These are phyloP conservation scores for Cherax quadricarinatus DNA, from an alignment of 1,140 invertebrate genomes.

Conservation along the genomic window DNA sequence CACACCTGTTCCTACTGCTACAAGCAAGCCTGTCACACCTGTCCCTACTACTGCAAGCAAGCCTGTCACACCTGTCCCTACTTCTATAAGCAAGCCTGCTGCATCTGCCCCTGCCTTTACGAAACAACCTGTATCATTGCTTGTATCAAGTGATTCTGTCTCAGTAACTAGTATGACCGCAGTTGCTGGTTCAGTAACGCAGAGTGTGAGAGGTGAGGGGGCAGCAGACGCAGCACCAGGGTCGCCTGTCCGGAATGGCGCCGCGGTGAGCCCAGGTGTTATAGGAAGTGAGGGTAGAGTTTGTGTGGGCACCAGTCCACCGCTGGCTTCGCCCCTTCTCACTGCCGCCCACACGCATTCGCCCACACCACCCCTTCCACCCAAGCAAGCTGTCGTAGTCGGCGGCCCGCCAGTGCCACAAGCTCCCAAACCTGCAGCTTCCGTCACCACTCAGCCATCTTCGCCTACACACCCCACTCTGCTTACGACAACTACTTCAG, in stretches of 20 bases:
- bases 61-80: not conserved
- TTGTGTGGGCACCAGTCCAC: not conserved
- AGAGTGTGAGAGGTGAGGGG: not conserved
- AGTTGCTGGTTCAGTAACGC: not conserved
- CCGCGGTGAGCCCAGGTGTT: not conserved
- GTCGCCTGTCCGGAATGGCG: not conserved
- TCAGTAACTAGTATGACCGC: not conserved
- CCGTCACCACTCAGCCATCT: not conserved
- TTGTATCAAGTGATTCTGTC: not conserved
- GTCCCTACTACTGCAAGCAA: not conserved
- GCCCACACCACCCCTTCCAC: conserved; percentile 18
- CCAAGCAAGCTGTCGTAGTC: not conserved
- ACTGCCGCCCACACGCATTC: not conserved
- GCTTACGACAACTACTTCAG: conserved; percentile 5
- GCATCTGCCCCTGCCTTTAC: not conserved
- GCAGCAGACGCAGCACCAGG: not conserved
- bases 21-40: not conserved
- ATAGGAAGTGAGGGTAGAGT: not conserved
- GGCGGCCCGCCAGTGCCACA: conserved; percentile 12
- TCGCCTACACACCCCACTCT: conserved; percentile 8
- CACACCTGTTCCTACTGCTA: not conserved
- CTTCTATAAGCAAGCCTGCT: not conserved
- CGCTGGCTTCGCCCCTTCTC: not conserved
- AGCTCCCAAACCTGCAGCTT: conserved; percentile 13
- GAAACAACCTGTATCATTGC: not conserved